Evolutionary conservation across 2,113 vertebrate species (phyloP), one percentile per base, ranked within the genome.

Genomic region (Pholis gunnellus): DNA sequence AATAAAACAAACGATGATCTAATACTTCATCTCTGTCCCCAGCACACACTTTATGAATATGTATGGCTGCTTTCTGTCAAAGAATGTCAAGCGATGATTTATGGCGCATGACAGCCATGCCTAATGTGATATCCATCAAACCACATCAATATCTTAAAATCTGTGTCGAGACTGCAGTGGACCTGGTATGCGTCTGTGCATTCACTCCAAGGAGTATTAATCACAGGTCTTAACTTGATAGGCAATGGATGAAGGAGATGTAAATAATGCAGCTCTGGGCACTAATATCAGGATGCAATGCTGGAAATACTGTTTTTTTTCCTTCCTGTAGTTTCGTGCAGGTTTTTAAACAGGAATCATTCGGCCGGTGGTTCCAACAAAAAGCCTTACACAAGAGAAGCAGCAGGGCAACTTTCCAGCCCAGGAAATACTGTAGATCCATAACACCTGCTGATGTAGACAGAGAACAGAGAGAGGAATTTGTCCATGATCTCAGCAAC

Each of bases 101-200:
- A 91, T 90, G 46, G 75, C 10, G 3, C 72, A 70, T 56, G 89
- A 79, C 87, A 90, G 82, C 79, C 66, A 52, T 85, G 89, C 78
- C 71, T 90, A 82, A 90, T 90, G 71, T 67, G 81, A 91, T 90
- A 93, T 92, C 86, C 86, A 93, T 91, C 90, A 92, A 87, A 80
- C 72, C 67, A 69, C 83, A 81, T 88, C 84, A 87, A 63, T 82
- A 87, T 78, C 75, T 70, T 82, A 63, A 91, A 89, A 81, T 84
- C 82, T 74, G 60, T 87, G 83, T 87, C 87, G 72, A 50, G 87
- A 69, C 36, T 29, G 31, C 65, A 75, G 48, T 20, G 70, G 78
- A 75, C 82, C 85, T 78, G 76, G 52, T 86, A 66, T 76, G 79
- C 40, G 34, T 63, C 73, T 67, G 29, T 69, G 79, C 57, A 9